phyloP scores from a whole-genome alignment of 2,888 invertebrate genomes.

The Heliconius ethilla region DNA sequence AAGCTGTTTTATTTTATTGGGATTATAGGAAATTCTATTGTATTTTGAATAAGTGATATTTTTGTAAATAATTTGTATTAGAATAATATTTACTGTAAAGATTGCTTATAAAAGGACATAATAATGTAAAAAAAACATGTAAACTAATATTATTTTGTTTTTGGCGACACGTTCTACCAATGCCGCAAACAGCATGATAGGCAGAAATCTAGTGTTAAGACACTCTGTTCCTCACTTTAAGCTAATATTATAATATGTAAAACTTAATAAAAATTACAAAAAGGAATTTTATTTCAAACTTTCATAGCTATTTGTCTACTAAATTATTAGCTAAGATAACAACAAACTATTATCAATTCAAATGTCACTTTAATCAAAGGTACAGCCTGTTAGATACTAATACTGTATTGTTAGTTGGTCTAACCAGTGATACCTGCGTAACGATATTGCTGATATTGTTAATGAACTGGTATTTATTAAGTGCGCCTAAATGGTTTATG shows the following conservation, averaged over 20 bases:
- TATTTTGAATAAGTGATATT: no score
- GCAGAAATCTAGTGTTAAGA: no score
- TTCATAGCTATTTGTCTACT: conserved; percentile 1
- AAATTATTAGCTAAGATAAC: conserved; percentile 14
- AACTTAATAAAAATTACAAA: not conserved
- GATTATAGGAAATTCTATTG: no score
- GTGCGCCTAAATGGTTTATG: conserved; percentile 54
- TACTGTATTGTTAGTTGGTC: conserved; percentile 33
- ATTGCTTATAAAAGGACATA: no score
- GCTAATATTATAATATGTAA: not conserved
- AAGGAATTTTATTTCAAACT: no score
- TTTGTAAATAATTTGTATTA: no score
- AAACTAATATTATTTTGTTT: not conserved
- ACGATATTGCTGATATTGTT: conserved; percentile 55
- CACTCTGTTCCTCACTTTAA: no score
- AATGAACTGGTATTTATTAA: conserved; percentile 55
- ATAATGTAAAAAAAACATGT: not conserved
- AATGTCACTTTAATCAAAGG: conserved; percentile 39
- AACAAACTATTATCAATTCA: conserved; percentile 29
- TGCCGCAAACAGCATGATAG: no score
- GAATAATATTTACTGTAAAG: no score
- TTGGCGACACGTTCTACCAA: no score
- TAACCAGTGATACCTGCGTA: conserved; percentile 40
- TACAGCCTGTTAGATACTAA: conserved; percentile 27
- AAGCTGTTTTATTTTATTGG: no score